Conservation (phyloP, 2,888 invertebrate genomes). For the Morpho achilles region DNA sequence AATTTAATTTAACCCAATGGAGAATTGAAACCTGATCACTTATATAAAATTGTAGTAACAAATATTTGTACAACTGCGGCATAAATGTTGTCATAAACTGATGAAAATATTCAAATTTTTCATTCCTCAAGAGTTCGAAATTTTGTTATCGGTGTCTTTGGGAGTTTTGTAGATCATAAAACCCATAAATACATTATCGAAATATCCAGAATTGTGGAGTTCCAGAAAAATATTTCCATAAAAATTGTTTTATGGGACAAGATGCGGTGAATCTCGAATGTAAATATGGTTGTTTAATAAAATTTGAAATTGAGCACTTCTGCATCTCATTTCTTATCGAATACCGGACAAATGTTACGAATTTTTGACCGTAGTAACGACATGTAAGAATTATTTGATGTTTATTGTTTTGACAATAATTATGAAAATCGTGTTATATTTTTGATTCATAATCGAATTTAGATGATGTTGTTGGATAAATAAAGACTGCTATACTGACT, state of each 20-base stretch:
- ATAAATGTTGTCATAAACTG: too few species aligned
- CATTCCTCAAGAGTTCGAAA: slow-evolving; percentile 1
- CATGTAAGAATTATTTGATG: not conserved
- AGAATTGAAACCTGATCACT: too few species aligned
- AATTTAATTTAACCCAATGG: too few species aligned
- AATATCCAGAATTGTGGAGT: slow-evolving; percentile 11
- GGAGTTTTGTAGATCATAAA: slow-evolving; percentile 10
- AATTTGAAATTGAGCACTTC: slow-evolving; percentile 16
- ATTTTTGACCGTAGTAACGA: slow-evolving; percentile 8
- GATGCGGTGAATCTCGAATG: slow-evolving; percentile 14
- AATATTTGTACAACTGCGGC: too few species aligned
- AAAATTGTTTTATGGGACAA: slow-evolving; percentile 18
- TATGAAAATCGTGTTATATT: too few species aligned
- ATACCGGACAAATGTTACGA: slow-evolving; percentile 9
- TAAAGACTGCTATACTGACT: too few species aligned
- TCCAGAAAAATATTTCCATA: slow-evolving; percentile 20
- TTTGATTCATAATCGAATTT: too few species aligned
- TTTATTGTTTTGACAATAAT: not conserved
- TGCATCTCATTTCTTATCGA: slow-evolving; percentile 9
- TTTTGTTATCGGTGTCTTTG: slow-evolving; percentile 5
- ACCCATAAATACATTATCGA: slow-evolving; percentile 8
- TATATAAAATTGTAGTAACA: too few species aligned
- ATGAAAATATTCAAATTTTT: not conserved
- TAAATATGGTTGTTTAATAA: slow-evolving; percentile 15
- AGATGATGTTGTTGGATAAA: too few species aligned